phyloP scores from a whole-genome alignment of 2,888 invertebrate genomes.

The Dioctria linearis region DNA sequence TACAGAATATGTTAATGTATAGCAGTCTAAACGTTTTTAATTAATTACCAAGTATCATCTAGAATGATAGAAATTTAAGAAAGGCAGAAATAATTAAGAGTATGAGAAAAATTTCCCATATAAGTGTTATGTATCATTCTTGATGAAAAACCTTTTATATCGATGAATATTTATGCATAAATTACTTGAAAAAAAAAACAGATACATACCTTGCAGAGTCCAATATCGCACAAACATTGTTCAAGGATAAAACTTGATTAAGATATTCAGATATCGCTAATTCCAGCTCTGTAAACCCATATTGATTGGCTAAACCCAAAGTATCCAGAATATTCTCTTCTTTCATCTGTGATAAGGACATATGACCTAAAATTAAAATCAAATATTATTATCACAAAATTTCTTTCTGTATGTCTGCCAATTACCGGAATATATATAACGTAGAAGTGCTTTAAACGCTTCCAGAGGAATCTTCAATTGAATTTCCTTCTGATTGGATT shows the following conservation, averaged over 20 bases:
- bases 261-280: constrained; percentile 93
- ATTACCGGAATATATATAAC: constrained; percentile 95
- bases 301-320: constrained; percentile 93
- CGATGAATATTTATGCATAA: no score
- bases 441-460: constrained; percentile 90
- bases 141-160: no score
- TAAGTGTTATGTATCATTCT: no score
- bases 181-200: not conserved
- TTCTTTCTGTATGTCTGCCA: not conserved
- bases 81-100: no score
- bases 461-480: constrained; percentile 86
- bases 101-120: no score
- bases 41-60: no score
- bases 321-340: constrained; percentile 81
- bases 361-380: constrained; percentile 73
- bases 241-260: constrained; percentile 86
- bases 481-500: constrained; percentile 84
- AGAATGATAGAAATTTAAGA: no score
- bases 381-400: not conserved
- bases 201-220: constrained; percentile 80
- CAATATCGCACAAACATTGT: constrained; percentile 95
- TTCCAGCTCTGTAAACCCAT: constrained; percentile 94
- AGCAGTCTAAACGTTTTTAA: no score
- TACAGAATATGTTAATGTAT: no score
- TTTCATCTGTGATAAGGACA: constrained; percentile 78